These are phyloP conservation scores for Antheraea pernyi DNA, from an alignment of 1,140 invertebrate genomes.

Conservation along the genomic window DNA sequence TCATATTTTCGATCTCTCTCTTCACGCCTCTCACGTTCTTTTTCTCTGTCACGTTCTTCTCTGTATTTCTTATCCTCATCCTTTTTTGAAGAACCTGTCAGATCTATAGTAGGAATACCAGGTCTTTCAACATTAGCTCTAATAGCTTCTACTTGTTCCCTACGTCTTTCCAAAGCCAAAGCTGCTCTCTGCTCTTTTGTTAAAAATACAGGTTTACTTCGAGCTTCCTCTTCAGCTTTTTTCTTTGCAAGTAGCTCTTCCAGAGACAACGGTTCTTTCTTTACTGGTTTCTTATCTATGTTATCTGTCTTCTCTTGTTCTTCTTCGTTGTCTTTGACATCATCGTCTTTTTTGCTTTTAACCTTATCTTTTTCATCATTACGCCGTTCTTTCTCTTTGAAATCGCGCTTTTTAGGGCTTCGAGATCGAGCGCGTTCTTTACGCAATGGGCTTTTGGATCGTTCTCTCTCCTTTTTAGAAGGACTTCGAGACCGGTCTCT, in stretches of 20 bases:
- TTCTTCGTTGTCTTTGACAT: conserved; percentile 64
- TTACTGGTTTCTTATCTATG: conserved; percentile 73
- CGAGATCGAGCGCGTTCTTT: conserved; percentile 53
- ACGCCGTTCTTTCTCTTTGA: conserved; percentile 60
- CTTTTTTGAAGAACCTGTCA: conserved; percentile 62
- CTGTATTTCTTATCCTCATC: conserved; percentile 68
- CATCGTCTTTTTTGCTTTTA: conserved; percentile 75
- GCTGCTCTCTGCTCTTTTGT: conserved; percentile 96
- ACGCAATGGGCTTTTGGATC: conserved; percentile 41
- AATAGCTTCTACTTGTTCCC: conserved; percentile 90
- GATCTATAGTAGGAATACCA: conserved; percentile 66
- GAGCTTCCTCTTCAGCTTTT: conserved; percentile 96
- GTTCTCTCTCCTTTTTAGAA: conserved; percentile 21
- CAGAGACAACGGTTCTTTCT: conserved; percentile 95
- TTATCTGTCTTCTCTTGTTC: conserved; percentile 56
- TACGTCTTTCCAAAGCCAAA: conserved; percentile 92
- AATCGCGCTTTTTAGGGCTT: conserved; percentile 61
- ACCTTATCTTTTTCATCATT: conserved; percentile 66
- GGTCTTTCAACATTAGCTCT: conserved; percentile 70
- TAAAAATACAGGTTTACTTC: conserved; percentile 97
- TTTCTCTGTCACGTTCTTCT: conserved; percentile 61
- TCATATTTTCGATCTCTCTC: conserved; percentile 69
- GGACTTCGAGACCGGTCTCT: conserved; percentile 47
- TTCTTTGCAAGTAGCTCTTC: conserved; percentile 98
- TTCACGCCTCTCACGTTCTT: conserved; percentile 52